phyloP scores from a whole-genome alignment of 1,140 invertebrate genomes.

The Campoletis sonorensis region DNA sequence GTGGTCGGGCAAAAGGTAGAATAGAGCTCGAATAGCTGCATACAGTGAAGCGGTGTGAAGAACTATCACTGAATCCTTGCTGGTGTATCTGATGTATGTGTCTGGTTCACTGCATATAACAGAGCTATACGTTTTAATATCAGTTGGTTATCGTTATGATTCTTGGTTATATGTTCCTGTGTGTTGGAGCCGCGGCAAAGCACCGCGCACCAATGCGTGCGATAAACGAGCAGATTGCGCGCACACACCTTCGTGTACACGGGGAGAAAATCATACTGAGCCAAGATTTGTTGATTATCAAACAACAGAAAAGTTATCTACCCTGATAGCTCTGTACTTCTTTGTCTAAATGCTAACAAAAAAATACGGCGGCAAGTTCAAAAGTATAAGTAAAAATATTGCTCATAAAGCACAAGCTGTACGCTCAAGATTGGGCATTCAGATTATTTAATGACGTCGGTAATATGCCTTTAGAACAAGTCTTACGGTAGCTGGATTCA shows the following conservation, averaged over 20 bases:
- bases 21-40: conserved; percentile 37
- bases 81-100: background rate
- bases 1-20: conserved; percentile 55
- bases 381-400: background rate
- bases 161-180: conserved; percentile 18
- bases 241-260: conserved; percentile 5
- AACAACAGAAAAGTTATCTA: conserved; percentile 22
- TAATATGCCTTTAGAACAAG: background rate
- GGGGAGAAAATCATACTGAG: conserved; percentile 4
- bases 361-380: conserved; percentile 26
- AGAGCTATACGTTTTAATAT: background rate
- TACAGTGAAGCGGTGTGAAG: conserved; percentile 8
- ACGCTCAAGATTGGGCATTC: background rate
- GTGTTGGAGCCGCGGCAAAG: background rate
- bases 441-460: conserved; percentile 1
- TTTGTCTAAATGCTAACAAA: background rate
- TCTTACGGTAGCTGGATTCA: background rate
- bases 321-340: conserved; percentile 8
- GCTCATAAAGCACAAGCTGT: background rate
- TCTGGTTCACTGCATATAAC: background rate
- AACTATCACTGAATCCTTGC: too few relatives aligned
- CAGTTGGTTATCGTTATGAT: conserved; percentile 22
- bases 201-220: background rate
- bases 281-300: conserved; percentile 28
- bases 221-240: conserved; percentile 13